These are phyloP conservation scores for Muscidifurax raptorellus DNA, from an alignment of 1,140 invertebrate species.

Conservation along the genomic window DNA sequence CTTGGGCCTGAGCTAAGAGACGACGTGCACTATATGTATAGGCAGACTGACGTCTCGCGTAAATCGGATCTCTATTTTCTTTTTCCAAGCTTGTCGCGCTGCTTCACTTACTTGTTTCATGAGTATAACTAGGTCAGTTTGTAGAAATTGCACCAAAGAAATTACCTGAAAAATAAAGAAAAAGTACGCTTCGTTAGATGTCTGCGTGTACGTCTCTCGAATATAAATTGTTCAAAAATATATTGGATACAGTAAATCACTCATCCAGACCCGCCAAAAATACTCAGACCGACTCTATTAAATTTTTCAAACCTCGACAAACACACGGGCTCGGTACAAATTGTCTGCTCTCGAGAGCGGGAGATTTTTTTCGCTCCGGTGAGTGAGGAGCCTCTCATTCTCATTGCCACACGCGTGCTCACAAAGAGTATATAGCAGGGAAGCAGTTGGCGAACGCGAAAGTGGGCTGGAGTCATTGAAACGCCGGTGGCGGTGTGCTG, in stretches of 20 bases:
- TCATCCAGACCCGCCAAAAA: no score
- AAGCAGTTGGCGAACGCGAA: not conserved
- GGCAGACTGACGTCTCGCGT: not conserved
- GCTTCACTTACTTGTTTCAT: not conserved
- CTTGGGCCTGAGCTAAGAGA: not conserved
- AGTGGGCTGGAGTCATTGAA: constrained; percentile 11
- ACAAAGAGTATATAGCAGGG: not conserved
- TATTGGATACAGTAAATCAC: no score
- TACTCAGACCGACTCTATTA: not conserved
- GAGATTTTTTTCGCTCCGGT: not conserved
- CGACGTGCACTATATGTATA: not conserved
- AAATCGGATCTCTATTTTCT: not conserved
- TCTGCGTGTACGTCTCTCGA: no score
- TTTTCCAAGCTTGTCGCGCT: no score
- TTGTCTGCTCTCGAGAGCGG: not conserved
- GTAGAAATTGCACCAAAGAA: not conserved
- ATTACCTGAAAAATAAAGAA: not conserved
- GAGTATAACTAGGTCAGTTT: not conserved
- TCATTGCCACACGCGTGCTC: not conserved
- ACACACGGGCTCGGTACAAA: not conserved
- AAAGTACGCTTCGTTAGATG: not conserved
- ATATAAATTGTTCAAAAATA: no score
- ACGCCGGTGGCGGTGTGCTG: not conserved
- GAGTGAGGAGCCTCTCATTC: constrained; percentile 1
- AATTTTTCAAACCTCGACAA: not conserved